These are phyloP conservation scores for Nephrocerus scutellatus DNA, from an alignment of 2,888 invertebrate species.

Conservation along the genomic window DNA sequence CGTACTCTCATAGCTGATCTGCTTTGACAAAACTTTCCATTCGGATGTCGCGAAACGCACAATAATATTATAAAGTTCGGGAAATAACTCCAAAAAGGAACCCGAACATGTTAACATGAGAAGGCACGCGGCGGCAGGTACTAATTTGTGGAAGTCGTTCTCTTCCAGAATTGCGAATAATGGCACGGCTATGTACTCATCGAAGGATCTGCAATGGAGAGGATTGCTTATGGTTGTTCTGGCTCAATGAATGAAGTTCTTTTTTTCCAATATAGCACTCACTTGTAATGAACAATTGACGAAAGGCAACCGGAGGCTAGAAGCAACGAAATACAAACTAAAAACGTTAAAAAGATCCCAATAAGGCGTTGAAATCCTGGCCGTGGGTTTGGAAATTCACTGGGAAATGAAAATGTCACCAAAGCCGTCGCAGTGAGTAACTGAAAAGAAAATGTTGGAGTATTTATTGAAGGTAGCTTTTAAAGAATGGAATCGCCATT, in stretches of 20 bases:
- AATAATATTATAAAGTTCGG: constrained; percentile 50
- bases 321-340: constrained; percentile 36
- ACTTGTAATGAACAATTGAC: constrained; percentile 44
- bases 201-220: constrained; percentile 27
- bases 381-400: constrained; percentile 35
- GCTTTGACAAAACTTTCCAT: constrained; percentile 52
- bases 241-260: neutral
- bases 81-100: constrained; percentile 52
- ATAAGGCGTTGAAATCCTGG: constrained; percentile 33
- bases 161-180: constrained; percentile 51
- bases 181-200: constrained; percentile 45
- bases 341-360: constrained; percentile 29
- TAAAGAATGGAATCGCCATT: neutral
- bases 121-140: constrained; percentile 52
- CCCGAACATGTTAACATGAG: constrained; percentile 51
- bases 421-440: constrained; percentile 39
- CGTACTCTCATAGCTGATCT: constrained; percentile 51
- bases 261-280: constrained; percentile 16
- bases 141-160: constrained; percentile 52
- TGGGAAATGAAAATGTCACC: constrained; percentile 41
- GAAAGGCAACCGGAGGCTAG: constrained; percentile 42
- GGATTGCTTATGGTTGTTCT: neutral
- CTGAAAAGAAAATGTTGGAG: constrained; percentile 22
- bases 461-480: neutral
- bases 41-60: constrained; percentile 52